Evolutionary conservation across 2,888 invertebrate species (phyloP).

Genomic region (Rhagium mordax): DNA sequence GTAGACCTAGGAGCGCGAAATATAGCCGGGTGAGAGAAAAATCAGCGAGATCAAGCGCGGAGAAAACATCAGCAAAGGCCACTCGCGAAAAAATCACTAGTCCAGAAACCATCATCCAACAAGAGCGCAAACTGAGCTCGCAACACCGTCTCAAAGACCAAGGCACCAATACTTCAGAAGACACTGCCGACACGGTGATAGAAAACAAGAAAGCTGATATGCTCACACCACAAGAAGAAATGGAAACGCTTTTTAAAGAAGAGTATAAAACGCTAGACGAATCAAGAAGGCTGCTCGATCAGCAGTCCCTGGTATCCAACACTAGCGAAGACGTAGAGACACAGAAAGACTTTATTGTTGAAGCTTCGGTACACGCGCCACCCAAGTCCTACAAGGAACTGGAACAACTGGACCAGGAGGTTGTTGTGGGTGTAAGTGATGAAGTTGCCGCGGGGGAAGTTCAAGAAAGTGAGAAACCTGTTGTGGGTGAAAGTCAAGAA

Average conservation of each 20-base stretch:
- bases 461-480: not conserved
- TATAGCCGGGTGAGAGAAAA: constrained; percentile 52
- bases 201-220: constrained; percentile 38
- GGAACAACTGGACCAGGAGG: constrained; percentile 38
- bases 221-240: not conserved
- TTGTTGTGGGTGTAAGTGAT: not conserved
- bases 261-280: constrained; percentile 3
- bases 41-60: constrained; percentile 46
- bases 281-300: constrained; percentile 48
- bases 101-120: constrained; percentile 36
- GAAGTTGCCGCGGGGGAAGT: not conserved
- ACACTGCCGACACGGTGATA: constrained; percentile 50
- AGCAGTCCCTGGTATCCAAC: constrained; percentile 61
- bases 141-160: constrained; percentile 44
- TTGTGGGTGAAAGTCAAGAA: not conserved
- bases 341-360: constrained; percentile 63
- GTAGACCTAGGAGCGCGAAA: constrained; percentile 62
- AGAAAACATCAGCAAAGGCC: constrained; percentile 27
- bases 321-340: constrained; percentile 66
- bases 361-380: constrained; percentile 67
- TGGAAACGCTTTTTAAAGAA: constrained; percentile 30
- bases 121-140: constrained; percentile 16
- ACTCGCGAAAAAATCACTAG: constrained; percentile 34
- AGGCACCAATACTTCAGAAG: constrained; percentile 57
- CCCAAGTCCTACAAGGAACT: constrained; percentile 54